Conservation (phyloP, 2,888 invertebrate species). For the Glaucopsyche alexis region DNA sequence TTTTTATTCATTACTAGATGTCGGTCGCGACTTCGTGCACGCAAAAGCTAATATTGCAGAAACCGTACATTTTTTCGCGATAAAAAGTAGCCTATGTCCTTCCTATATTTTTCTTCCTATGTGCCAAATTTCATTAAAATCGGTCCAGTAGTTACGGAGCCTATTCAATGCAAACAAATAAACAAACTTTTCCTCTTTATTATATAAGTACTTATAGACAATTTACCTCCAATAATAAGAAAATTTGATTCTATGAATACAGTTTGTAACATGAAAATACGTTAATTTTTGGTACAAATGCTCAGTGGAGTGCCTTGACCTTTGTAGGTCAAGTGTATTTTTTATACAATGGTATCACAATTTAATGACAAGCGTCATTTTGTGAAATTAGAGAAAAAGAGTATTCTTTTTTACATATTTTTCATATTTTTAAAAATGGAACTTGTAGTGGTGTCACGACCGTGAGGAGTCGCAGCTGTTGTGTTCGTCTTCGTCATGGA, state of each 20-base stretch:
- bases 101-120: no score
- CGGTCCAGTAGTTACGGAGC: neutral
- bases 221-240: no score
- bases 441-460: neutral
- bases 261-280: neutral
- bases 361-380: neutral
- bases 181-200: neutral
- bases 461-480: slow-evolving; percentile 3
- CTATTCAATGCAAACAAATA: neutral
- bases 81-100: no score
- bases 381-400: no score
- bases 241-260: no score
- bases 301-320: neutral
- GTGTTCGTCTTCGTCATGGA: neutral
- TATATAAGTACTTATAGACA: neutral
- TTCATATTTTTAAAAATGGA: neutral
- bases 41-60: no score
- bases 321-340: neutral
- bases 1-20: neutral
- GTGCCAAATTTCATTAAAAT: no score
- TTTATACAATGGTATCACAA: neutral
- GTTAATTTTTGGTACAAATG: neutral
- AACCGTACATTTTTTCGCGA: no score
- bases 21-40: no score
- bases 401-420: no score